Percentiles rank a stretch among this genome's conserved stretches.
Conservation (phyloP, 2,888 invertebrate species). For the Caenorhabditis afra region DNA sequence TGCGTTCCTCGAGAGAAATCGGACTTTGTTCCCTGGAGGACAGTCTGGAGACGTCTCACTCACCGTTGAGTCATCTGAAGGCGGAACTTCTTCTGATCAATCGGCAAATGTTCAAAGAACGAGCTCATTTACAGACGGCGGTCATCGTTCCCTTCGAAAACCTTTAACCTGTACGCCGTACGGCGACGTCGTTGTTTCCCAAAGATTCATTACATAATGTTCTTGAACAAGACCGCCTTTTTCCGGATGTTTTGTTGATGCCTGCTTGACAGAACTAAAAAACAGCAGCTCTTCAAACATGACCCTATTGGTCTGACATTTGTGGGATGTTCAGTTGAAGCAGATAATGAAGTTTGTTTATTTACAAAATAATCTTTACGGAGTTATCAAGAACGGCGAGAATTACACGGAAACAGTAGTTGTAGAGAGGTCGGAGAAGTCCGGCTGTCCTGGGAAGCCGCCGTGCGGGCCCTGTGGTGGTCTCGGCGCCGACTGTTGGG, state of each 20-base stretch:
- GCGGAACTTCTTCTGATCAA: no score
- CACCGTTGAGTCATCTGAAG: no score
- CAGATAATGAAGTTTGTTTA: slow-evolving; percentile 15
- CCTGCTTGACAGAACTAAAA: background rate
- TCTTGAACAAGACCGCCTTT: no score
- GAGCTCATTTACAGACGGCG: no score
- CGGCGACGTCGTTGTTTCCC: no score
- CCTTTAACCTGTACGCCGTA: no score
- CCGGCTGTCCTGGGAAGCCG: slow-evolving; percentile 21
- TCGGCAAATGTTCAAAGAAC: no score
- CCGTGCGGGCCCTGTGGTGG: slow-evolving; percentile 14
- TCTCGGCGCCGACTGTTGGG: slow-evolving; percentile 14
- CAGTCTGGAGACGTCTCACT: no score
- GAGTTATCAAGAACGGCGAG: background rate
- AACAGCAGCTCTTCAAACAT: background rate
- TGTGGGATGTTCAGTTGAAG: background rate
- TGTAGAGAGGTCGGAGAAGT: slow-evolving; percentile 19
- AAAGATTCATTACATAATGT: no score
- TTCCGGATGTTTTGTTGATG: background rate
- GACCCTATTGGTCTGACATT: background rate
- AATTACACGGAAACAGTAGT: slow-evolving; percentile 31
- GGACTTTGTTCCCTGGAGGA: no score
- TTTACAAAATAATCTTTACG: slow-evolving; percentile 21
- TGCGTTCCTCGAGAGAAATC: background rate
- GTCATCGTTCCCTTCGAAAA: no score